phyloP scores from a whole-genome alignment of 2,797 vertebrate genomes.

The Dendrocincla fuliginosa region DNA sequence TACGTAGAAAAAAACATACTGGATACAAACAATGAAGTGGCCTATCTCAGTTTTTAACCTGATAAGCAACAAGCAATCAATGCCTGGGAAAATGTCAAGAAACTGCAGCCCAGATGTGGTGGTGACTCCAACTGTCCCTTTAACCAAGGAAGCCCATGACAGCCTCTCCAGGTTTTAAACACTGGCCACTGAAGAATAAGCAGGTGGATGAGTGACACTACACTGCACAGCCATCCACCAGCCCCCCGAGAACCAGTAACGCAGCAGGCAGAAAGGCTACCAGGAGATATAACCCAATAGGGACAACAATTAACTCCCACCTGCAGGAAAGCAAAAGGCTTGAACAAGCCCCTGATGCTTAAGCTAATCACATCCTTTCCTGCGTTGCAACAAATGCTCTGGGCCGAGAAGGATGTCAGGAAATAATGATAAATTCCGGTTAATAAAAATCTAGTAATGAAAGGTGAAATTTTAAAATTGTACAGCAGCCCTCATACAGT shows the following conservation, averaged over 20 bases:
- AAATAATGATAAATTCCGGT: background rate
- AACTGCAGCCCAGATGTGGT: background rate
- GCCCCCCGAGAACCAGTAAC: accelerated
- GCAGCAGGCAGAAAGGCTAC: background rate
- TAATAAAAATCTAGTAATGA: background rate
- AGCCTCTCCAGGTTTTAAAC: background rate
- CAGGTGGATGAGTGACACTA: accelerated
- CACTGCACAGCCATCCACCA: background rate
- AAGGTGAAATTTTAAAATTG: background rate
- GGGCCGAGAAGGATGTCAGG: background rate
- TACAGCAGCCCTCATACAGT: background rate
- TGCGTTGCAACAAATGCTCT: background rate
- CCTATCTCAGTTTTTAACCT: slow-evolving; percentile 10
- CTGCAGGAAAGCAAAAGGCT: background rate
- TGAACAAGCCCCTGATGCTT: background rate
- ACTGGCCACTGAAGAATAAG: background rate
- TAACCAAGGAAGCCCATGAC: background rate
- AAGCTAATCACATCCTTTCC: background rate
- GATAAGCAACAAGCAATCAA: background rate
- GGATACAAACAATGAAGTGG: background rate
- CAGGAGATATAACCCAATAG: background rate
- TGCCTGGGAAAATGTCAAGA: background rate
- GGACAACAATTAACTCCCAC: background rate
- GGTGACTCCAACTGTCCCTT: background rate
- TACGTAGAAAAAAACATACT: background rate